Base-by-base conservation (phyloP, 2,797 vertebrate species). In the Argyrosomus regius region DNA sequence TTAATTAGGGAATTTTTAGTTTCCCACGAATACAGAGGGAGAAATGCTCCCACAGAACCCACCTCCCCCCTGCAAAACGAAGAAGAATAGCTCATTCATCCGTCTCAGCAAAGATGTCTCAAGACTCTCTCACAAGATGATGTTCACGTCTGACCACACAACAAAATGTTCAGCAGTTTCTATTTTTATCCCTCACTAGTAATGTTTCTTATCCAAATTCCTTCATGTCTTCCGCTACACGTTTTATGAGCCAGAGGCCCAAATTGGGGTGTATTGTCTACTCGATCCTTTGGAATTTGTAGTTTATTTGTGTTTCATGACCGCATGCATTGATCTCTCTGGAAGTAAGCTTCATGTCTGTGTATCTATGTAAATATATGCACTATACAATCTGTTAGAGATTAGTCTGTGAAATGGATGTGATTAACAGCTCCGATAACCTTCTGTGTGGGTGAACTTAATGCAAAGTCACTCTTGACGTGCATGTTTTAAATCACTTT, bases 1-100 rank as follows among this genome's bases (percentile, higher is more conserved):
- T 85, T 93, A 93, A 93, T 92, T 85, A 94, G 90, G 80, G 56
- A 78, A 60, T 72, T 82, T 84, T 83, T 59, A 20, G 6, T 83
- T 89, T 79, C 67, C 77, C 54, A 83, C 69, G 16, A 80, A 81
- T 1, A 12, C 59, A 75, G 50, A 31, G 64, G 72, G 62, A 77
- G 62, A 72, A 72, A 69, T 22, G 31, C 52, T 61, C 53, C 45
- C 31, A 28, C 14, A 28, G 35, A 75, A 52, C 26, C 56, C 43
- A 4, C 85, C 69, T 63, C 57, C 48, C 24, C 57, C 16, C 17
- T 56, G 24, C 50, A 63, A 52, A 67, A 60, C 16, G 11, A 64
- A 48, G 46, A 65, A 68, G 48, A 80, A 43, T n/a, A 54, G 62
- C 66, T 65, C 59, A 50, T 80, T 72, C 69, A 56, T 72, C 58